phyloP scores from a whole-genome alignment of 2,797 vertebrate genomes.

The Characodon lateralis region DNA sequence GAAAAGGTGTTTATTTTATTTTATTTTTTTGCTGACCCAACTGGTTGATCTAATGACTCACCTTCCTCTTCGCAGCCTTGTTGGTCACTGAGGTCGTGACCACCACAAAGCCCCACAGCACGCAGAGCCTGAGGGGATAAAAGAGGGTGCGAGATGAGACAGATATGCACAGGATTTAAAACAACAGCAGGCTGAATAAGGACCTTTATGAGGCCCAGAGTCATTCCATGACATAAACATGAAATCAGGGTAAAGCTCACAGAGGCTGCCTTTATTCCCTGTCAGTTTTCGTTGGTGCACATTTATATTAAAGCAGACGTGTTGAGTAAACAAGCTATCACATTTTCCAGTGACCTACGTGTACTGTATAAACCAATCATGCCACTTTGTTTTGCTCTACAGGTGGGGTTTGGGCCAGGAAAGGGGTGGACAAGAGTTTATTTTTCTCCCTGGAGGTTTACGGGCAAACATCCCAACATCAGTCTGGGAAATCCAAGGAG shows the following conservation, averaged over 20 bases:
- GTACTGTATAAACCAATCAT: slow-evolving; percentile 41
- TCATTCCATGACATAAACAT: slow-evolving; percentile 50
- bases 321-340: slow-evolving; percentile 38
- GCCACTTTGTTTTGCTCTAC: slow-evolving; percentile 45
- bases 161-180: slow-evolving; percentile 26
- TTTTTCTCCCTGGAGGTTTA: slow-evolving; percentile 41
- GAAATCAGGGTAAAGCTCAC: slow-evolving; percentile 21
- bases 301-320: slow-evolving; percentile 27
- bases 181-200: slow-evolving; percentile 42
- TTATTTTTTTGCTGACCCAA: slow-evolving; percentile 23
- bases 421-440: slow-evolving; percentile 26
- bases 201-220: slow-evolving; percentile 28
- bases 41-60: slow-evolving; percentile 69
- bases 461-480: slow-evolving; percentile 55
- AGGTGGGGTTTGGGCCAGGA: slow-evolving; percentile 30
- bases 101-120: slow-evolving; percentile 76
- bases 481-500: slow-evolving; percentile 46
- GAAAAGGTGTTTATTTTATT: slow-evolving; percentile 16
- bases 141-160: slow-evolving; percentile 11
- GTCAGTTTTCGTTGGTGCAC: slow-evolving; percentile 8
- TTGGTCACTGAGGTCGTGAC: slow-evolving; percentile 69
- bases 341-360: slow-evolving; percentile 64
- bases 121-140: slow-evolving; percentile 69
- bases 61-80: slow-evolving; percentile 72
- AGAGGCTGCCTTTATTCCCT: slow-evolving; percentile 44